Evolutionary conservation across 2,888 invertebrate genomes (phyloP).

Genomic region (Caenorhabditis sp.): DNA sequence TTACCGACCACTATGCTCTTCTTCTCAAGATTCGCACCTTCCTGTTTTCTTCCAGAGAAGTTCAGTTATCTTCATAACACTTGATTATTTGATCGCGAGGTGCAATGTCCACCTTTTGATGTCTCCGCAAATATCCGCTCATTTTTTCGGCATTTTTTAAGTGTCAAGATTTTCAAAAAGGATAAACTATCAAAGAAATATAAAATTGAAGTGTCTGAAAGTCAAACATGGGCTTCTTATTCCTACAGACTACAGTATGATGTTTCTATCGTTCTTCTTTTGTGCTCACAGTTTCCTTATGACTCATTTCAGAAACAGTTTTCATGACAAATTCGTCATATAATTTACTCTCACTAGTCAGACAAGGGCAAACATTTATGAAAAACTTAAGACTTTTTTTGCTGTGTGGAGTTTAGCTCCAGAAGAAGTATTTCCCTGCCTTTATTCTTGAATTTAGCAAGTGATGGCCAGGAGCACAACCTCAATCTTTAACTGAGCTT

Average conservation of each 20-base stretch:
- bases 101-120: slow-evolving; percentile 12
- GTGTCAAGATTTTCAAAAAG: background rate
- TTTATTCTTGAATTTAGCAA: no score
- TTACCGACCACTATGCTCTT: slow-evolving; percentile 19
- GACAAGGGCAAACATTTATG: background rate
- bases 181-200: background rate
- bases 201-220: background rate
- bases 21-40: slow-evolving; percentile 20
- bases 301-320: slow-evolving; percentile 13
- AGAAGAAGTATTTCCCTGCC: no score
- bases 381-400: no score
- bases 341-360: background rate
- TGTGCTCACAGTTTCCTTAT: background rate
- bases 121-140: slow-evolving; percentile 42
- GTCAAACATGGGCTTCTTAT: background rate
- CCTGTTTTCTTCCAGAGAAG: background rate
- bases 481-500: no score
- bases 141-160: slow-evolving; percentile 3
- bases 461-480: no score
- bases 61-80: background rate
- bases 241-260: background rate
- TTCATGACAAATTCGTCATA: slow-evolving; percentile 25
- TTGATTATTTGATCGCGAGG: background rate
- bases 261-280: background rate
- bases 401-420: no score